Evolutionary conservation across 2,797 vertebrate species (phyloP).

Genomic region (Chrosomus eos): DNA sequence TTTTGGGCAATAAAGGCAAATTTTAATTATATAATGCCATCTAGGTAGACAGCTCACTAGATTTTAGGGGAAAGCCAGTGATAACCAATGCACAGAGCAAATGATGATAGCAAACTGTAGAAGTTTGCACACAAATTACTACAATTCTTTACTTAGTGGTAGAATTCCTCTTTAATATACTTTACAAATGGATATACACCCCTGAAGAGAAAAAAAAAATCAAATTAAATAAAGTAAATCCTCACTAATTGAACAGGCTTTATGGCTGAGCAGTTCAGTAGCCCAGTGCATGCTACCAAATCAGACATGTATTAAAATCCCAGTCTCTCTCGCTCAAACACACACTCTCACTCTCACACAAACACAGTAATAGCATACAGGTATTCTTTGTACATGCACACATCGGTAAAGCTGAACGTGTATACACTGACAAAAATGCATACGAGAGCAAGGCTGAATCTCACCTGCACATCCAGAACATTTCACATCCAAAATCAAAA

Average conservation of each 20-base stretch:
- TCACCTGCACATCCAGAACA: neutral
- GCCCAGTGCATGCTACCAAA: constrained; percentile 60
- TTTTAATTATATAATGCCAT: neutral
- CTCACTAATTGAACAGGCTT: constrained; percentile 46
- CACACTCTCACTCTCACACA: neutral
- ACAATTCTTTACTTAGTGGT: constrained; percentile 27
- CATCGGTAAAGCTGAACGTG: constrained; percentile 43
- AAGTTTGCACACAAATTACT: neutral
- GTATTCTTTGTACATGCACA: constrained; percentile 33
- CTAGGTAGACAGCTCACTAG: neutral
- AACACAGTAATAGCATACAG: constrained; percentile 34
- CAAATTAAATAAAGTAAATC: constrained; percentile 48
- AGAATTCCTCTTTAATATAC: constrained; percentile 59
- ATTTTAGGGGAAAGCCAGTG: neutral
- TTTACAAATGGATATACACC: constrained; percentile 61
- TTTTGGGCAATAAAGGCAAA: neutral
- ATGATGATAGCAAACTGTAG: neutral
- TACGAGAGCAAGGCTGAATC: constrained; percentile 41
- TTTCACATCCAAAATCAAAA: neutral
- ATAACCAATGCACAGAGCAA: neutral
- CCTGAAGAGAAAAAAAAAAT: constrained; percentile 34
- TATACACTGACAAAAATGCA: constrained; percentile 37
- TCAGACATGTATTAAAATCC: constrained; percentile 33
- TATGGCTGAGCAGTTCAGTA: constrained; percentile 50
- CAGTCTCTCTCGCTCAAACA: constrained; percentile 9